Evolutionary conservation across 2,113 vertebrate species (phyloP).

Genomic region (Xiphophorus hellerii): DNA sequence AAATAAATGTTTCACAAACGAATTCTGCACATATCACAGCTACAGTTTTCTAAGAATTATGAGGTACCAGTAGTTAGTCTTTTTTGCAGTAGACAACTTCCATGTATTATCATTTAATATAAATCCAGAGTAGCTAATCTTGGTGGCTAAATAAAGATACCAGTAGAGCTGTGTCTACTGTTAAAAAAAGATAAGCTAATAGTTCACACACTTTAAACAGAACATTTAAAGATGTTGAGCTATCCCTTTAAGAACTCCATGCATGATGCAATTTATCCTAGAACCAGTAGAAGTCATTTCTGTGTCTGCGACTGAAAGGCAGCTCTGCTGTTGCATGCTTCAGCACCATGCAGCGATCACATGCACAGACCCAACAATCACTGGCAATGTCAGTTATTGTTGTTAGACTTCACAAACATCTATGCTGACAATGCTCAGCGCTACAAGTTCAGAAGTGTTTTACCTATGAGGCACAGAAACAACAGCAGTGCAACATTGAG

Average conservation of each 20-base stretch:
- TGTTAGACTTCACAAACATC: conserved; percentile 1
- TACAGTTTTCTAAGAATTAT: not conserved
- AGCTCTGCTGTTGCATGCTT: not conserved
- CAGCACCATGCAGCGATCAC: not conserved
- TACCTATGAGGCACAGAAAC: not conserved
- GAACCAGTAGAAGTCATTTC: not conserved
- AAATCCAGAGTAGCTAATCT: not conserved
- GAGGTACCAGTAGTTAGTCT: not conserved
- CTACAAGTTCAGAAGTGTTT: not conserved
- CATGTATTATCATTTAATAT: not conserved
- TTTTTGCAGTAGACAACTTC: not conserved
- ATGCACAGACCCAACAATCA: conserved; percentile 1
- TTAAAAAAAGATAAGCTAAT: not conserved
- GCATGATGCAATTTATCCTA: too few species aligned
- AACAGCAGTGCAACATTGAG: not conserved
- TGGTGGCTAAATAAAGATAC: not conserved
- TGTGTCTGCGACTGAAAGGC: not conserved
- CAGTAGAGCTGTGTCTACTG: too few species aligned
- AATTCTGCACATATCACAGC: too few species aligned
- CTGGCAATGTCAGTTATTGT: conserved; percentile 2
- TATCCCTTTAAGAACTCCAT: not conserved
- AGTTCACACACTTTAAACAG: not conserved
- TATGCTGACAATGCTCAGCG: not conserved
- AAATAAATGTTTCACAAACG: too few species aligned
- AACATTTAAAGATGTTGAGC: not conserved